Evolutionary conservation across 2,113 vertebrate species (phyloP).

Genomic region (Pelusios castaneus): DNA sequence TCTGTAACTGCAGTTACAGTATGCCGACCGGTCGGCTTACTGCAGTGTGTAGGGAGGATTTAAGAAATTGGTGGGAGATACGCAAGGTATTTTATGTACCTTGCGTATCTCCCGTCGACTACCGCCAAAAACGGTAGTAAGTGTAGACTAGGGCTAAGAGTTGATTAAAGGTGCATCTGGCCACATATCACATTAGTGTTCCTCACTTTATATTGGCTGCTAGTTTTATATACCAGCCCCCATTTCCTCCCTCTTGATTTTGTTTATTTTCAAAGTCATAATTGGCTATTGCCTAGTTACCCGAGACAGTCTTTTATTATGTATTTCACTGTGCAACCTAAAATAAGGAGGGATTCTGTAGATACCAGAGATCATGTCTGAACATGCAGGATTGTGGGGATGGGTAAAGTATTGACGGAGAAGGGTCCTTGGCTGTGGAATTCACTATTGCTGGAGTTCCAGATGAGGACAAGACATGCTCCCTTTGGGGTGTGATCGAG

Average conservation of each 20-base stretch:
- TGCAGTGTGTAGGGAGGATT: too few relatives aligned
- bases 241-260: not conserved
- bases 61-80: too few relatives aligned
- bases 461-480: not conserved
- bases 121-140: too few relatives aligned
- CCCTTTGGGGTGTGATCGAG: fast-evolving
- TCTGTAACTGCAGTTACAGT: too few relatives aligned
- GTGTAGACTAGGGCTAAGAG: too few relatives aligned
- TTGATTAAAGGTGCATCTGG: not conserved
- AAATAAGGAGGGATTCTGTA: fast-evolving
- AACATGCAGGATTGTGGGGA: not conserved
- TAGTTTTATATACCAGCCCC: not conserved
- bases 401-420: not conserved
- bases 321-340: not conserved
- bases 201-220: not conserved
- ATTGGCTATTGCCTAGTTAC: not conserved
- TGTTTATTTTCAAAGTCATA: not conserved
- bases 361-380: not conserved
- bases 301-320: not conserved
- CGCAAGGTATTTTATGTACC: too few relatives aligned
- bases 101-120: too few relatives aligned
- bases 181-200: not conserved
- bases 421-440: not conserved
- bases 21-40: too few relatives aligned
- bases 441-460: not conserved